Percentiles rank a stretch among this genome's conserved stretches.
These are phyloP conservation scores for Campoletis sonorensis DNA, from an alignment of 1,140 invertebrate genomes.

Conservation along the genomic window DNA sequence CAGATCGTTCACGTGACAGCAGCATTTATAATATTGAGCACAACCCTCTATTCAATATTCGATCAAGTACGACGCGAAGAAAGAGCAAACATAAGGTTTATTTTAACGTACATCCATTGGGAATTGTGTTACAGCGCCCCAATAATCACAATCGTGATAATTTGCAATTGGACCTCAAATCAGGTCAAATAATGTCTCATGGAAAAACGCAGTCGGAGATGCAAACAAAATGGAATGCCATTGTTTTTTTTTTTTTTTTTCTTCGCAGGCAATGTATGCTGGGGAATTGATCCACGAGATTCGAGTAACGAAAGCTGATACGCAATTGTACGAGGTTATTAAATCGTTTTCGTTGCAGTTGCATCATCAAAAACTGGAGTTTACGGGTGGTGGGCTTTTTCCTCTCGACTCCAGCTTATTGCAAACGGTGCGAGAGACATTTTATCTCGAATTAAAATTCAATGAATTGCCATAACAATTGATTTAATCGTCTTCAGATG, in stretches of 20 bases:
- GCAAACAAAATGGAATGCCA: neutral
- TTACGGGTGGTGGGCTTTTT: conserved; percentile 44
- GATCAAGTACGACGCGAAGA: conserved; percentile 28
- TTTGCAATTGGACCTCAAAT: conserved; percentile 45
- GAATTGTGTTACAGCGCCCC: conserved; percentile 36
- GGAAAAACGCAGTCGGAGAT: neutral
- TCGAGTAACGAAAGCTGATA: conserved; percentile 33
- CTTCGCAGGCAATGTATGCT: conserved; percentile 1
- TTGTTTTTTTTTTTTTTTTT: conserved; percentile 24
- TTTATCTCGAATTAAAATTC: neutral
- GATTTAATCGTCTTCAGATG: conserved; percentile 32
- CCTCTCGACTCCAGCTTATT: conserved; percentile 42
- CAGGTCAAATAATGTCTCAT: conserved; percentile 34
- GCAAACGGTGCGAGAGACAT: conserved; percentile 36
- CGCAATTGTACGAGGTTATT: conserved; percentile 32
- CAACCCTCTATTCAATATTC: conserved; percentile 46
- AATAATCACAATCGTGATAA: conserved; percentile 40
- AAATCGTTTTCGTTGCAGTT: conserved; percentile 46
- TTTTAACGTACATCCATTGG: conserved; percentile 30
- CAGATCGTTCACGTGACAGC: conserved; percentile 33
- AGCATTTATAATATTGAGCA: conserved; percentile 44
- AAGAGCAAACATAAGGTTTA: neutral
- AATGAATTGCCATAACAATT: neutral
- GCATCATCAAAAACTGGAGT: conserved; percentile 49
- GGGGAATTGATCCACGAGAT: conserved; percentile 49